These are phyloP conservation scores for Epinotia ramella DNA, from an alignment of 2,888 invertebrate genomes.

Conservation along the genomic window DNA sequence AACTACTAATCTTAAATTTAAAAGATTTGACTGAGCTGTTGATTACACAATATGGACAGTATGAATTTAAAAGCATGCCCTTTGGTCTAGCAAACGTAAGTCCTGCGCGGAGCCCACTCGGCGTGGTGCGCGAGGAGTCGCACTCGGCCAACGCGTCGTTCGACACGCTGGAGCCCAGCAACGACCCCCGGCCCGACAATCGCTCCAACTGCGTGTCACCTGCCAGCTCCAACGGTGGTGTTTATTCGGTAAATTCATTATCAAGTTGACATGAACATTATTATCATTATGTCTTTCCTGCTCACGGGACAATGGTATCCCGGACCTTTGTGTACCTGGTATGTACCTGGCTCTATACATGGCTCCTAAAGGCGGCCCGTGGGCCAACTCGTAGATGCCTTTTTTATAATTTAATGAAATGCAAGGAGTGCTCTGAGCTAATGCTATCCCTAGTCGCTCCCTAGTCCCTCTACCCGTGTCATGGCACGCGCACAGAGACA, in stretches of 20 bases:
- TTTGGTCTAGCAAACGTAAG: slow-evolving; percentile 75
- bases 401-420: too few species aligned
- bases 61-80: background rate
- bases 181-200: slow-evolving; percentile 71
- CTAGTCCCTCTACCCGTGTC: too few species aligned
- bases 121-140: slow-evolving; percentile 87
- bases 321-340: too few species aligned
- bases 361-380: too few species aligned
- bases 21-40: too few species aligned
- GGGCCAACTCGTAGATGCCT: too few species aligned
- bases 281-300: background rate
- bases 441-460: too few species aligned
- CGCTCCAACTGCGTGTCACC: slow-evolving; percentile 92
- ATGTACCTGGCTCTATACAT: too few species aligned
- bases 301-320: too few species aligned
- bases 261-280: background rate
- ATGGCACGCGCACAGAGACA: too few species aligned
- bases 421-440: too few species aligned
- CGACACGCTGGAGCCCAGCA: slow-evolving; percentile 79
- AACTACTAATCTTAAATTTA: too few species aligned
- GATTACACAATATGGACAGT: background rate
- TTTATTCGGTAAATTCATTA: slow-evolving; percentile 91
- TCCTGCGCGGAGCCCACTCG: slow-evolving; percentile 80
- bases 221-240: slow-evolving; percentile 95
- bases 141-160: slow-evolving; percentile 79